Evolutionary conservation across 1,140 invertebrate species (phyloP).

Genomic region (Drosophila insularis): DNA sequence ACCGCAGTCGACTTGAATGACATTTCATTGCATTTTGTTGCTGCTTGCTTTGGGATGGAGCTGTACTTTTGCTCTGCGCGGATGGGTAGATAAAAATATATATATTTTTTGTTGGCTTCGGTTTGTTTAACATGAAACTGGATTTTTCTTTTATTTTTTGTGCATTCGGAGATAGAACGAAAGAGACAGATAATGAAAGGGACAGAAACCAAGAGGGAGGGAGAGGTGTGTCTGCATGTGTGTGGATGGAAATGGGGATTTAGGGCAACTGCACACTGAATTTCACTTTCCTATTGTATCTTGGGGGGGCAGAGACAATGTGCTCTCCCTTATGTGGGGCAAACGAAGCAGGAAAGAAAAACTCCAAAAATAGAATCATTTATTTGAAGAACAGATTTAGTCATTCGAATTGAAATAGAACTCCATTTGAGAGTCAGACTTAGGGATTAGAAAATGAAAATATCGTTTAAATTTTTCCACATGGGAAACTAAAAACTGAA

Average conservation of each 20-base stretch:
- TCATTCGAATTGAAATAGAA: slow-evolving; percentile 1
- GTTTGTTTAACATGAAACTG: slow-evolving; percentile 73
- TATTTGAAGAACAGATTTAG: background rate
- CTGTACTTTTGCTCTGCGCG: slow-evolving; percentile 67
- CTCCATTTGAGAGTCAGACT: background rate
- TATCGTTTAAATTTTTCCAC: background rate
- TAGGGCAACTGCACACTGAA: slow-evolving; percentile 14
- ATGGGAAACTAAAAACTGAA: background rate
- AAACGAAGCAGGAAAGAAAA: background rate
- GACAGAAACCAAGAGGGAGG: background rate
- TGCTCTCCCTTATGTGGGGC: slow-evolving; percentile 1
- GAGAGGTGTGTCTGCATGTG: background rate
- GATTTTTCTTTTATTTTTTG: slow-evolving; percentile 48
- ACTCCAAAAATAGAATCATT: background rate
- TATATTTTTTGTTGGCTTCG: slow-evolving; percentile 45
- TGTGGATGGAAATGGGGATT: slow-evolving; percentile 40
- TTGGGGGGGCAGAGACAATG: background rate
- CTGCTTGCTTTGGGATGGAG: slow-evolving; percentile 52
- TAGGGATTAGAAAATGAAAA: background rate
- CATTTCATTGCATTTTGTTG: slow-evolving; percentile 43
- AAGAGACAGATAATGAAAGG: background rate
- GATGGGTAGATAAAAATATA: slow-evolving; percentile 56
- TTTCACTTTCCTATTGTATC: slow-evolving; percentile 18
- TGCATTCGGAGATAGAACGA: slow-evolving; percentile 16
- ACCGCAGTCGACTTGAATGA: background rate